Evolutionary conservation across 2,888 invertebrate genomes (phyloP), one percentile per base, ranked within the genome.

Genomic region (Erebia aethiops): DNA sequence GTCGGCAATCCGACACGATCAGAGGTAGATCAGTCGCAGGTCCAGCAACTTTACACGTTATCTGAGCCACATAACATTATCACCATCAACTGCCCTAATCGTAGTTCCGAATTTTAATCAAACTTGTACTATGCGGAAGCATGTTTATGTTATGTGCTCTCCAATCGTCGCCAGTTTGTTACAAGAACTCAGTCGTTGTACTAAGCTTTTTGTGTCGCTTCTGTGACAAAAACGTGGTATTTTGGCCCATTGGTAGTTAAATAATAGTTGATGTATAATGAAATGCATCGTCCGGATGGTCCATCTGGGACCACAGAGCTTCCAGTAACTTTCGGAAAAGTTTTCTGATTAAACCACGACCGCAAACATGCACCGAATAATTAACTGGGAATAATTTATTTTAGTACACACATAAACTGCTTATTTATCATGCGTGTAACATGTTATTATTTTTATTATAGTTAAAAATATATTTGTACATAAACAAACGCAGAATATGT

Each of bases 291-390:
- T 56, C 60, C 69, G 72, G 67, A 73, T 75, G 65, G 73, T 74
- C 74, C 75, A 71, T 74, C 73, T 71, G 75, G 74, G 75, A 74
- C 74, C 73, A 18, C 73, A 70, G 63, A 65, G 71, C 56, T 71
- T 62, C 72, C 65, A 67, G 54, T 71, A 79, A 80, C 77, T 79
- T 75, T 71, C 72, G 71, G 70, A 77, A 78, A 81, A 80, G 75
- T 80, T 79, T 78, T 73, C 78, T 79, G 78, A 79, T 81, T 81
- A 79, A 79, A 78, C 79, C 78, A 73, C 77, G 62, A 72, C 75
- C 77, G 70, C 75, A 72, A 69, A 74, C 72, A 70, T 75, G 78
- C 75, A 75, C 78, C 63, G 76, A 77, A 78, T 79, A 81, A 79
- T 81, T 78, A 77, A 77, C 76, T 77, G 72, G 49, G 68, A 68